phyloP scores from a whole-genome alignment of 2,888 invertebrate species.

The Hydraecia micacea region DNA sequence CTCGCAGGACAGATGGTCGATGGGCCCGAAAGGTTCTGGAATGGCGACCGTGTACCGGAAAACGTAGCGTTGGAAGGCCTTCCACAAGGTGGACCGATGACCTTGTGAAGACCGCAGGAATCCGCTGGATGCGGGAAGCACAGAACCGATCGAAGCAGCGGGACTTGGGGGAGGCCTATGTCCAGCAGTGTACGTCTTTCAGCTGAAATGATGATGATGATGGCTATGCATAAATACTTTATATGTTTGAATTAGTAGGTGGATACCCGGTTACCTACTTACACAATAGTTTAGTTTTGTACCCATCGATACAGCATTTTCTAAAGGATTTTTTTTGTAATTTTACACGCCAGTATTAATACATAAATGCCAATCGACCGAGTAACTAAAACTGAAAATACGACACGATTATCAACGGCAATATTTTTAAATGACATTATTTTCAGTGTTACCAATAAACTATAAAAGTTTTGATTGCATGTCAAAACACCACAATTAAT shows the following conservation, averaged over 20 bases:
- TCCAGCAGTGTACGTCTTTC: too few relatives aligned
- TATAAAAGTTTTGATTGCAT: constrained; percentile 26
- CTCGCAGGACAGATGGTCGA: too few relatives aligned
- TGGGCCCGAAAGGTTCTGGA: too few relatives aligned
- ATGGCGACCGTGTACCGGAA: too few relatives aligned
- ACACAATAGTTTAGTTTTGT: not conserved
- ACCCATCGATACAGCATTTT: not conserved
- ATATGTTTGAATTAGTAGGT: not conserved
- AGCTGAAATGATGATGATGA: too few relatives aligned
- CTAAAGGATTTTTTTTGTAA: not conserved
- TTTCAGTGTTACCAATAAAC: constrained; percentile 3
- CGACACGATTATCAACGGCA: not conserved
- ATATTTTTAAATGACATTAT: not conserved
- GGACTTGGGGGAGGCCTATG: too few relatives aligned
- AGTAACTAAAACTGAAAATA: not conserved
- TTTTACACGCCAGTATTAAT: not conserved
- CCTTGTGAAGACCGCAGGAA: too few relatives aligned
- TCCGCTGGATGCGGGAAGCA: too few relatives aligned
- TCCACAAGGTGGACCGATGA: too few relatives aligned
- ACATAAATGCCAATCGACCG: not conserved
- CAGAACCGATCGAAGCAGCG: too few relatives aligned
- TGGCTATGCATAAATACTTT: too few relatives aligned
- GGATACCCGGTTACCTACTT: not conserved
- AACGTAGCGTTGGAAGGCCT: too few relatives aligned
- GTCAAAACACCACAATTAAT: constrained; percentile 41